A percentile compares a stretch with the other conserved stretches of the same genome.
Conservation (phyloP, 2,797 vertebrate species). For the Buphagus erythrorhynchus region DNA sequence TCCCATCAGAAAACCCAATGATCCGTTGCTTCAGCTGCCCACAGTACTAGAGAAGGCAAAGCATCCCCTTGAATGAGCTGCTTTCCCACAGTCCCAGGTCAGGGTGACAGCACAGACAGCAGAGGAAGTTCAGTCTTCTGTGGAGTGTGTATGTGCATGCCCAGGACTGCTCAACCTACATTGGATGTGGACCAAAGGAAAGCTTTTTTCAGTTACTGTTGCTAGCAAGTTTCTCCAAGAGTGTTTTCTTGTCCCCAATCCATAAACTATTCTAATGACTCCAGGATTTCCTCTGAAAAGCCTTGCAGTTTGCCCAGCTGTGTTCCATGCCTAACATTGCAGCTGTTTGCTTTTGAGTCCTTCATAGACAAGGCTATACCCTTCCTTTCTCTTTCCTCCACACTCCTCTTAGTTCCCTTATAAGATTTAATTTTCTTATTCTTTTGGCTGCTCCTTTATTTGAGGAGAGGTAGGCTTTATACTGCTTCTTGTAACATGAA, state of each 20-base stretch:
- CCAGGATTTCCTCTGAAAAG: not conserved
- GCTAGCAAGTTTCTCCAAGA: not conserved
- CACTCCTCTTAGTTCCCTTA: not conserved
- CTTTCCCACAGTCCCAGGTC: not conserved
- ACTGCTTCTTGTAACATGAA: not conserved
- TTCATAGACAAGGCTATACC: not conserved
- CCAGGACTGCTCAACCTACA: not conserved
- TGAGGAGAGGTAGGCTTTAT: not conserved
- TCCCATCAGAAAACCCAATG: accelerated
- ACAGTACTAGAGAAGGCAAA: not conserved
- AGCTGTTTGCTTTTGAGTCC: not conserved
- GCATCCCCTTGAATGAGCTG: not conserved
- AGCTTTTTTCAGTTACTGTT: not conserved
- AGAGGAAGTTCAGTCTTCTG: not conserved
- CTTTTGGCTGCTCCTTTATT: not conserved
- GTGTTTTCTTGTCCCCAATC: not conserved
- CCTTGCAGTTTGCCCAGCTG: not conserved
- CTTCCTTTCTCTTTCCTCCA: not conserved
- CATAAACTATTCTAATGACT: not conserved
- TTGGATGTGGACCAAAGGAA: not conserved
- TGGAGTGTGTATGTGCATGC: accelerated
- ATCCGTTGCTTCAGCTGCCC: not conserved
- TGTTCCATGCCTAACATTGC: not conserved
- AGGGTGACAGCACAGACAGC: not conserved
- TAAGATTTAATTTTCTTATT: not conserved